phyloP scores from a whole-genome alignment of 2,113 vertebrate species.

The Gobiocypris rarus region DNA sequence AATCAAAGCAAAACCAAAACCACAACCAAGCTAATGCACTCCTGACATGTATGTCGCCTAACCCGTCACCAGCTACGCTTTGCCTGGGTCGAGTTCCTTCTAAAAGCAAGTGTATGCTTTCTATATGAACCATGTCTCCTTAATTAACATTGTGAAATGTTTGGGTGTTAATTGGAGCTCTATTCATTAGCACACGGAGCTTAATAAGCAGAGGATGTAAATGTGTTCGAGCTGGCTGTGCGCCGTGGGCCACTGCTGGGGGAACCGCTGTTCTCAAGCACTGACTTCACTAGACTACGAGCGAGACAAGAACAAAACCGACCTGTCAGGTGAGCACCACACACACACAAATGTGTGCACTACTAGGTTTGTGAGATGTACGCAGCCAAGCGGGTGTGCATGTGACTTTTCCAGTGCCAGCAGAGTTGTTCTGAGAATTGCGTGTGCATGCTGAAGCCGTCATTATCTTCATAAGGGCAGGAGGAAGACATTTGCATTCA shows the following conservation, averaged over 20 bases:
- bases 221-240: constrained; percentile 35
- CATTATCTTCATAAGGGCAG: constrained; percentile 48
- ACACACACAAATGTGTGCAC: neutral
- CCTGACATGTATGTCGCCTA: neutral
- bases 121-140: neutral
- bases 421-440: constrained; percentile 43
- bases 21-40: neutral
- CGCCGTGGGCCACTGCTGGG: neutral
- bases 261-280: constrained; percentile 28
- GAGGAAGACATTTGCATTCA: constrained; percentile 61
- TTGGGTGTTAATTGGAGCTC: constrained; percentile 36
- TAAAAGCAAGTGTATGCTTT: neutral
- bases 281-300: neutral
- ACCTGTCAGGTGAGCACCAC: constrained; percentile 13
- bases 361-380: neutral
- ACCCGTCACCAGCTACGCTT: neutral
- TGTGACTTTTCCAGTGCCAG: neutral
- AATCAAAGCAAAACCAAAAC: neutral
- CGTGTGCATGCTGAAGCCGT: constrained; percentile 33
- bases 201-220: constrained; percentile 44
- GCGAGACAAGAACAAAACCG: constrained; percentile 2
- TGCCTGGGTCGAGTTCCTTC: neutral
- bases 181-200: constrained; percentile 44
- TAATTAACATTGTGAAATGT: constrained; percentile 10
- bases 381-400: neutral